Percentiles rank a stretch among this genome's conserved stretches.
Conservation (phyloP, 2,797 vertebrate species). For the Hoplostethus mediterraneus region DNA sequence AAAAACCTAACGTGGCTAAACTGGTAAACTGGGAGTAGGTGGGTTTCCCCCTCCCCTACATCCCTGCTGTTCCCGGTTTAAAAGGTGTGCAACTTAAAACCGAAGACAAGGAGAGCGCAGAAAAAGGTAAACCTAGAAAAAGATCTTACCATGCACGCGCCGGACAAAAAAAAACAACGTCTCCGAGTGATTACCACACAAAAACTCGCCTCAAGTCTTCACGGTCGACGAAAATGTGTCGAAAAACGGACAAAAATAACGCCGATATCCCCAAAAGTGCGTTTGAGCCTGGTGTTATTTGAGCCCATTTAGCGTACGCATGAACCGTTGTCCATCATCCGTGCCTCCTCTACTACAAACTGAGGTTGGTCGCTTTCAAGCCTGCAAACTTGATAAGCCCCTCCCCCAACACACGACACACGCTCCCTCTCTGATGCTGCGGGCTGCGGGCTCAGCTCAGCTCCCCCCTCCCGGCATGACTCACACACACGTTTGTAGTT, state of each 20-base stretch:
- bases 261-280: slow-evolving; percentile 40
- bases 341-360: slow-evolving; percentile 24
- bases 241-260: not conserved
- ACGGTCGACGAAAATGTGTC: not conserved
- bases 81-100: slow-evolving; percentile 52
- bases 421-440: slow-evolving; percentile 31
- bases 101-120: not conserved
- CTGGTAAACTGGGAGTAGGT: too few relatives aligned
- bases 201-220: slow-evolving; percentile 4
- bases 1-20: not conserved
- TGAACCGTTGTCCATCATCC: slow-evolving; percentile 28
- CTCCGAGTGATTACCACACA: not conserved
- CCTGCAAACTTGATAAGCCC: slow-evolving; percentile 55
- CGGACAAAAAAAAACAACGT: not conserved
- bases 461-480: not conserved
- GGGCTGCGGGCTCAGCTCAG: too few relatives aligned
- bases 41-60: not conserved
- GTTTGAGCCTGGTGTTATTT: not conserved
- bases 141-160: slow-evolving; percentile 51
- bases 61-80: not conserved
- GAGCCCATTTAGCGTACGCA: slow-evolving; percentile 14
- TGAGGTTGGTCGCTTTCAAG: slow-evolving; percentile 5
- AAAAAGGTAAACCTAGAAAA: not conserved
- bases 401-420: slow-evolving; percentile 56
- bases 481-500: not conserved